These are phyloP conservation scores for Nemopilema nomurai DNA, from an alignment of 30 jellyfish, hydroid and myxozoan genomes.

Conservation along the genomic window DNA sequence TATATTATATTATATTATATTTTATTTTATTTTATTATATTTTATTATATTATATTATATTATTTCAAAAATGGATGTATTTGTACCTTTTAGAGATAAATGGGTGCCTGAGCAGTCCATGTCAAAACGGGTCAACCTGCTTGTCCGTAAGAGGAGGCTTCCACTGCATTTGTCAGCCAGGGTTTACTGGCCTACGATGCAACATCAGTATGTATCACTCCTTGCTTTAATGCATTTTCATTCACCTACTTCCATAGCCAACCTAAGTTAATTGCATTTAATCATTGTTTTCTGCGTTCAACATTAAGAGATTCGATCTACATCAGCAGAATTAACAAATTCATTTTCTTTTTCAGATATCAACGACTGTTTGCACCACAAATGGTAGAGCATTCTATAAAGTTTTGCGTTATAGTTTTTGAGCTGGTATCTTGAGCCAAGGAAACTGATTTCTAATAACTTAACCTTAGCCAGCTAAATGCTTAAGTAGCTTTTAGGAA, in stretches of 20 bases:
- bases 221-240: neutral
- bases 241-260: neutral
- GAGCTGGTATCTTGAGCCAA: too few relatives aligned
- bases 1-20: too few relatives aligned
- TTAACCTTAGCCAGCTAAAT: too few relatives aligned
- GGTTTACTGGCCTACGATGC: constrained; percentile 45
- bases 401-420: too few relatives aligned
- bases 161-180: constrained; percentile 52
- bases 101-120: constrained; percentile 49
- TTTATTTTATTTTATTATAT: too few relatives aligned
- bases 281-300: too few relatives aligned
- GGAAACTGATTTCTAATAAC: too few relatives aligned
- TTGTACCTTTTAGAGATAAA: constrained; percentile 23
- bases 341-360: constrained; percentile 11
- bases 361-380: constrained; percentile 23
- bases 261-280: neutral
- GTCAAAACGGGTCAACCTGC: constrained; percentile 57
- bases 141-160: constrained; percentile 37
- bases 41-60: too few relatives aligned
- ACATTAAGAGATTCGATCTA: too few relatives aligned
- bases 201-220: constrained; percentile 13
- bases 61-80: too few relatives aligned
- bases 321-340: neutral
- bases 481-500: too few relatives aligned
- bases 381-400: constrained; percentile 38